These are phyloP conservation scores for Thamnaconus septentrionalis DNA, from an alignment of 2,113 vertebrate species.

Conservation along the genomic window DNA sequence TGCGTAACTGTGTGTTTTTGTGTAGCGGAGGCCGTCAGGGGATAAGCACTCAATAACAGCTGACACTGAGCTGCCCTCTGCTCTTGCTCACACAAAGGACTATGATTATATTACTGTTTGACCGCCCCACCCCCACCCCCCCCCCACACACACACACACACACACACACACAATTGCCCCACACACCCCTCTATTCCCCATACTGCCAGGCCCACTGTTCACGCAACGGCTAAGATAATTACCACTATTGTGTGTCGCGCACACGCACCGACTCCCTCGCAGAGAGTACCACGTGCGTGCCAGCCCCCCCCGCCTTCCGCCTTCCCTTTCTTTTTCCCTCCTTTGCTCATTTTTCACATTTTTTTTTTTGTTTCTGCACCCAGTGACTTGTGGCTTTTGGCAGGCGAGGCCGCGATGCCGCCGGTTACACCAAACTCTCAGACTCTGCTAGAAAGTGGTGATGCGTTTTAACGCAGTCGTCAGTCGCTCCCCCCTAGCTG, in stretches of 20 bases:
- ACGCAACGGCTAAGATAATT: slow-evolving; percentile 78
- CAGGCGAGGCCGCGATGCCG: slow-evolving; percentile 12
- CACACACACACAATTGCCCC: neutral
- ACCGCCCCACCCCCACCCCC: slow-evolving; percentile 58
- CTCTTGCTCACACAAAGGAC: slow-evolving; percentile 77
- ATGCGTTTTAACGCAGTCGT: slow-evolving; percentile 4
- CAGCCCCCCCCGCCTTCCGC: slow-evolving; percentile 70
- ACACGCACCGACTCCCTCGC: slow-evolving; percentile 49
- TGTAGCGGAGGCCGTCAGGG: slow-evolving; percentile 60
- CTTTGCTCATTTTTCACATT: slow-evolving; percentile 33
- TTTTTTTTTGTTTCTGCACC: slow-evolving; percentile 37
- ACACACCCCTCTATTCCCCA: slow-evolving; percentile 55
- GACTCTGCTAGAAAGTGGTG: slow-evolving; percentile 6
- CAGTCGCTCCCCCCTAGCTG: neutral
- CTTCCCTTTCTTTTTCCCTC: slow-evolving; percentile 23
- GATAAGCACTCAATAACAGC: slow-evolving; percentile 81
- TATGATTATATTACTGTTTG: slow-evolving; percentile 83
- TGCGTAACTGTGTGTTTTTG: slow-evolving; percentile 44
- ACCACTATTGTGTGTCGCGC: slow-evolving; percentile 75
- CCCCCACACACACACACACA: neutral
- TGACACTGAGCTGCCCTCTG: slow-evolving; percentile 79
- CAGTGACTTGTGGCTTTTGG: slow-evolving; percentile 37
- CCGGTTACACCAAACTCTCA: slow-evolving; percentile 18
- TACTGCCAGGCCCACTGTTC: slow-evolving; percentile 68
- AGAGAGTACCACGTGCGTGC: slow-evolving; percentile 63